phyloP scores from a whole-genome alignment of 2,113 vertebrate genomes.

The Trachemys scripta region DNA sequence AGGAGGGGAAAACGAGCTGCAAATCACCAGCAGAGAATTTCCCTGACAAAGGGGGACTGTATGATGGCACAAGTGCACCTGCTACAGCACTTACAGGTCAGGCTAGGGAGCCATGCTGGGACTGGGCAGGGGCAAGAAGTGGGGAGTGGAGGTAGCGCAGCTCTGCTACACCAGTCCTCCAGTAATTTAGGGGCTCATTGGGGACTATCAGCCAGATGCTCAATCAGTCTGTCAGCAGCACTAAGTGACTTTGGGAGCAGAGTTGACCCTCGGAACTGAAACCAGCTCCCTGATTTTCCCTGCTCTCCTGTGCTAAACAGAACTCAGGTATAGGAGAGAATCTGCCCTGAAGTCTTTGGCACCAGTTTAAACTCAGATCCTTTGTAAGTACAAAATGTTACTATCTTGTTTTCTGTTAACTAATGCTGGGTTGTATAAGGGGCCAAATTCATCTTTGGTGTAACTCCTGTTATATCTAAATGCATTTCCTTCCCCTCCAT shows the following conservation, averaged over 20 bases:
- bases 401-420: neutral
- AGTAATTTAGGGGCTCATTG: neutral
- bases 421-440: neutral
- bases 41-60: neutral
- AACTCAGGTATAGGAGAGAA: neutral
- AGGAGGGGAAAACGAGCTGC: neutral
- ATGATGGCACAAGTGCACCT: neutral
- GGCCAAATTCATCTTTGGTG: neutral
- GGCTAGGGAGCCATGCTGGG: neutral
- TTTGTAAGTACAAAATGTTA: neutral
- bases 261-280: neutral
- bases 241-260: neutral
- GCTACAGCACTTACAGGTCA: neutral
- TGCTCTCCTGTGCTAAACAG: neutral
- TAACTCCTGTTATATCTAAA: neutral
- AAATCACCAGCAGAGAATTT: neutral
- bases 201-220: neutral
- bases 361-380: neutral
- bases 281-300: neutral
- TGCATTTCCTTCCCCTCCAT: constrained; percentile 12
- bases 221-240: neutral
- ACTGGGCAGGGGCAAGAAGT: neutral
- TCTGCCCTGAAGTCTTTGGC: neutral
- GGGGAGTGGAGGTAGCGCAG: neutral
- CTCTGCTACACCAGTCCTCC: neutral